Evolutionary conservation across 2,797 vertebrate genomes (phyloP), one percentile per base, ranked within the genome.

Genomic region (Myotis daubentonii): DNA sequence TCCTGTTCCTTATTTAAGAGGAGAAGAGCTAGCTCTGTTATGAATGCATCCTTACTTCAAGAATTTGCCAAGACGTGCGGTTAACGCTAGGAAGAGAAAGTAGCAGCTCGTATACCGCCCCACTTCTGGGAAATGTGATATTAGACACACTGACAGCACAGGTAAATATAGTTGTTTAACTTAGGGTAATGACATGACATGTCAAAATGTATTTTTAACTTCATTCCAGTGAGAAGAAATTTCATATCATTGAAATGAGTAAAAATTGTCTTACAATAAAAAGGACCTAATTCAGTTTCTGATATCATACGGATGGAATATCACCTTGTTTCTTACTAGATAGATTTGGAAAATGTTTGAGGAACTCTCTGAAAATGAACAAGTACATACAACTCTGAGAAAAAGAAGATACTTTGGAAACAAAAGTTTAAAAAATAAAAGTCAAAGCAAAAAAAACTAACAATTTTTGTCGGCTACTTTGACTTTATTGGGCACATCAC

Each of bases 41-140:
- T 22, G 68, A 96, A 94, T 88, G 85, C 89, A 79, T 92, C 80
- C 70, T 95, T 72, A 71, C 30, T 87, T 94, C 68, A 88, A 85
- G 47, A 89, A 87, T 85, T 41, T 90, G 60, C 47, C 80, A 93
- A 90, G 49, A 36, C 44, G 47, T 86, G 41, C 55, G 94, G 95
- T 97, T 97, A 96, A 95, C 94, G 65, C 76, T 41, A 78, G n/a
- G 76, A 87, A 2, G 41, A 44, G 41, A 44, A 10, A 44, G 10
- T 44, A 44, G 44, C 44, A 44, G 10, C 44, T 44, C 11, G 44
- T 11, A 44, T 44, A 44, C 44, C 10, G 44, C n/a, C 19, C 8
- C 65, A 3, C 36, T 87, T 80, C 78, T 66, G 38, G 6, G 68
- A 79, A 87, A n/a, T 0, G 19, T 70, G 33, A 12, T 36, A 20